Evolutionary conservation across 2,113 vertebrate genomes (phyloP).

Genomic region (Ammodytes dubius): DNA sequence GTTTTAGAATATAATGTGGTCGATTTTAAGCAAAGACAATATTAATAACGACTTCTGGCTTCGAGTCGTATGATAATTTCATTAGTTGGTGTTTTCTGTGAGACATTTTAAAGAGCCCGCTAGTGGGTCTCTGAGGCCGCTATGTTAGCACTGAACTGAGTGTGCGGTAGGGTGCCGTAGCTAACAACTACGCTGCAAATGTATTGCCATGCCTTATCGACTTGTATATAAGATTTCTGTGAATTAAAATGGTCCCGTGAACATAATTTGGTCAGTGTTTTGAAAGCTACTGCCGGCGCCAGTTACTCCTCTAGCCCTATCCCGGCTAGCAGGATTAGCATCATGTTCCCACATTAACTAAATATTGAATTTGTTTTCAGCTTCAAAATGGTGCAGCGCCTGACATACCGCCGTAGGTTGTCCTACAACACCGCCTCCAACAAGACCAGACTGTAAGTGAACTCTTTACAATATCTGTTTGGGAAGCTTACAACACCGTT

Average conservation of each 20-base stretch:
- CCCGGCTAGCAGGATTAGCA: constrained; percentile 4
- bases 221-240: rapidly evolving
- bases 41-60: rapidly evolving
- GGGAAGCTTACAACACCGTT: neutral
- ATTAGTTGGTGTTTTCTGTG: rapidly evolving
- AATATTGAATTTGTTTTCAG: constrained; percentile 31
- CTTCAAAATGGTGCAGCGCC: constrained; percentile 94
- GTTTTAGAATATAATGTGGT: rapidly evolving
- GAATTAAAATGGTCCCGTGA: rapidly evolving
- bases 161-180: too few species aligned
- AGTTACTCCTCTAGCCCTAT: rapidly evolving
- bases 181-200: too few species aligned
- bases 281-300: too few species aligned
- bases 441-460: constrained; percentile 97
- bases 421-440: constrained; percentile 99
- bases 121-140: constrained; percentile 16
- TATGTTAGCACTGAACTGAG: rapidly evolving
- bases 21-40: rapidly evolving
- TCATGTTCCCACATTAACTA: neutral
- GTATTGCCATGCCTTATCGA: rapidly evolving
- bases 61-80: constrained; percentile 13
- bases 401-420: constrained; percentile 98
- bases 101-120: neutral
- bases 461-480: rapidly evolving
- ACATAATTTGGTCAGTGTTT: rapidly evolving